Evolutionary conservation across 2,888 invertebrate genomes (phyloP).

Genomic region (Drosophila cognata): DNA sequence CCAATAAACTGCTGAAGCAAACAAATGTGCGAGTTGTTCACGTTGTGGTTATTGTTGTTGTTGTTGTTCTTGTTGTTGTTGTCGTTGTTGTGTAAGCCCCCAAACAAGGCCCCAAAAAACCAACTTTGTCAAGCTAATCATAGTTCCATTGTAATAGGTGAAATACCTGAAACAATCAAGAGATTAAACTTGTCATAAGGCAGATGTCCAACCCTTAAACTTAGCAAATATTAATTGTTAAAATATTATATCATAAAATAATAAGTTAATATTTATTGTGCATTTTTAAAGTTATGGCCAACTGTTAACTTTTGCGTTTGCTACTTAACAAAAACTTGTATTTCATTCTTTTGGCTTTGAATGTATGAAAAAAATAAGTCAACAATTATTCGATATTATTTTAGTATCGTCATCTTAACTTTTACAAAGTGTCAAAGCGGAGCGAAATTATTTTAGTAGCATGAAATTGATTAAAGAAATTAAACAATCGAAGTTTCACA

Average conservation of each 20-base stretch:
- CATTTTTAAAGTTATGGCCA: too few species aligned
- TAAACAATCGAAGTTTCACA: background rate
- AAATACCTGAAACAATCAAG: background rate
- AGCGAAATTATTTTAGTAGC: background rate
- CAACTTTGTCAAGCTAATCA: slow-evolving; percentile 29
- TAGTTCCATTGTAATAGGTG: slow-evolving; percentile 12
- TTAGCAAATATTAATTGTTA: background rate
- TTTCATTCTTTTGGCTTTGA: too few species aligned
- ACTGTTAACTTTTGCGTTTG: too few species aligned
- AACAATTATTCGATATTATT: background rate
- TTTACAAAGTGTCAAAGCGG: background rate
- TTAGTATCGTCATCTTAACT: background rate
- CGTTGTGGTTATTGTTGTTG: slow-evolving; percentile 1
- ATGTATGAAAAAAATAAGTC: too few species aligned
- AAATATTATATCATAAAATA: background rate
- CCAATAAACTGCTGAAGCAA: slow-evolving; percentile 50
- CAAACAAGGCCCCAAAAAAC: slow-evolving; percentile 1
- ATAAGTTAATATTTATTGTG: background rate
- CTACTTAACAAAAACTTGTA: too few species aligned
- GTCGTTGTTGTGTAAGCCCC: background rate
- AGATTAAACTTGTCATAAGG: slow-evolving; percentile 1
- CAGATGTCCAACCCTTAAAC: background rate
- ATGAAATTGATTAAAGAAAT: background rate
- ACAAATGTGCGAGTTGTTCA: slow-evolving; percentile 21
- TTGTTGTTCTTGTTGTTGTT: slow-evolving; percentile 1